phyloP scores from a whole-genome alignment of 2,888 invertebrate species.

The Dicranocentrus wangi region DNA sequence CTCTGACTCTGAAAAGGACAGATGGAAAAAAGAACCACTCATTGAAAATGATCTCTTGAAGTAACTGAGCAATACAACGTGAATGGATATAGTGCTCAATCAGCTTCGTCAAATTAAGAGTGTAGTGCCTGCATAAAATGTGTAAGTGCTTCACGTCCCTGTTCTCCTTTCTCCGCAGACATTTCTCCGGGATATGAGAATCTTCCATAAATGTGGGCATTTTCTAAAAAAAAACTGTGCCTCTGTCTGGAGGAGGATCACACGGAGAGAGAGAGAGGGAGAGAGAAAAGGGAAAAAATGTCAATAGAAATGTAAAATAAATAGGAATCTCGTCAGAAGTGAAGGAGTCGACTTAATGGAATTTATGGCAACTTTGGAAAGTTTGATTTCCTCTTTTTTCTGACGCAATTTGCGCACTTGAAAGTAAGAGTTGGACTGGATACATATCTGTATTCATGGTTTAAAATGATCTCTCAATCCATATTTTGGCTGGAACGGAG shows the following conservation, averaged over 20 bases:
- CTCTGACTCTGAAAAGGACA: slow-evolving; percentile 2
- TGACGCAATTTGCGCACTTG: slow-evolving; percentile 11
- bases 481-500: no score
- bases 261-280: slow-evolving; percentile 7
- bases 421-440: neutral
- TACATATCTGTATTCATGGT: neutral
- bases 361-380: slow-evolving; percentile 63
- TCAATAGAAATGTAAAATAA: slow-evolving; percentile 63
- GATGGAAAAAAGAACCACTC: slow-evolving; percentile 21
- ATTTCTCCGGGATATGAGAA: no score
- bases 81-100: slow-evolving; percentile 11
- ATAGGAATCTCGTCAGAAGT: slow-evolving; percentile 59
- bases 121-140: slow-evolving; percentile 39
- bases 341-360: slow-evolving; percentile 62
- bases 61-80: slow-evolving; percentile 4
- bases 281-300: slow-evolving; percentile 26
- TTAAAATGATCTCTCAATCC: neutral
- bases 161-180: slow-evolving; percentile 26
- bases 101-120: slow-evolving; percentile 37
- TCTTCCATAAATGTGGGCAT: slow-evolving; percentile 7
- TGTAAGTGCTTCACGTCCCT: slow-evolving; percentile 25
- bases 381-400: slow-evolving; percentile 56
- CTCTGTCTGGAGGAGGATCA: neutral
- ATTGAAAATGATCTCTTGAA: slow-evolving; percentile 38
- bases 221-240: slow-evolving; percentile 19